phyloP scores from a whole-genome alignment of 1,140 invertebrate genomes.

The Orchesella cincta region DNA sequence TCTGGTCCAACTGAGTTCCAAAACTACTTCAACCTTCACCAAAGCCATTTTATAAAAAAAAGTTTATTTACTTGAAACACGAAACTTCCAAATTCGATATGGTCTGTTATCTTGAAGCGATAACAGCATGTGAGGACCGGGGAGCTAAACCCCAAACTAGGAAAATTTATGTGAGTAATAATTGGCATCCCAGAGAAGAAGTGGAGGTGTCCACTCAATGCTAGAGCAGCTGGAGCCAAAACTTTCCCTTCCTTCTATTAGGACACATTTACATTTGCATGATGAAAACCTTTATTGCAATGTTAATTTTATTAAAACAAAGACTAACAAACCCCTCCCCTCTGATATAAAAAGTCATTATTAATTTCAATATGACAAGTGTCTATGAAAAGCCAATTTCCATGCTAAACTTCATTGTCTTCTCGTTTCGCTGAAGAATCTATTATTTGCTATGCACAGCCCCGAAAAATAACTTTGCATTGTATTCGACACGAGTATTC shows the following conservation, averaged over 20 bases:
- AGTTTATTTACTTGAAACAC: background rate
- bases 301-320: background rate
- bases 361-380: slow-evolving; percentile 17
- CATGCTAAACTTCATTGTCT: slow-evolving; percentile 14
- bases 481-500: background rate
- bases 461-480: background rate
- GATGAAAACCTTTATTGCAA: background rate
- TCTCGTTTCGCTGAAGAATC: background rate
- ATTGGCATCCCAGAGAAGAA: background rate
- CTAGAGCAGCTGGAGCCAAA: too few relatives aligned
- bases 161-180: slow-evolving; percentile 1
- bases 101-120: background rate
- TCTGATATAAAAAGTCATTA: background rate
- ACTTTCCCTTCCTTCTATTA: too few relatives aligned
- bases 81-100: background rate
- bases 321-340: background rate
- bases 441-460: background rate
- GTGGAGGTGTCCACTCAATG: slow-evolving; percentile 15
- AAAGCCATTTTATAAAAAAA: background rate
- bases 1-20: too few relatives aligned
- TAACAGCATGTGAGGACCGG: too few relatives aligned
- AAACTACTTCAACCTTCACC: too few relatives aligned
- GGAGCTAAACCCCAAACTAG: background rate
- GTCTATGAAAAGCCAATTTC: slow-evolving; percentile 17
- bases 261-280: background rate